Evolutionary conservation across 2,888 invertebrate genomes (phyloP).

Genomic region (Xylota sylvarum): DNA sequence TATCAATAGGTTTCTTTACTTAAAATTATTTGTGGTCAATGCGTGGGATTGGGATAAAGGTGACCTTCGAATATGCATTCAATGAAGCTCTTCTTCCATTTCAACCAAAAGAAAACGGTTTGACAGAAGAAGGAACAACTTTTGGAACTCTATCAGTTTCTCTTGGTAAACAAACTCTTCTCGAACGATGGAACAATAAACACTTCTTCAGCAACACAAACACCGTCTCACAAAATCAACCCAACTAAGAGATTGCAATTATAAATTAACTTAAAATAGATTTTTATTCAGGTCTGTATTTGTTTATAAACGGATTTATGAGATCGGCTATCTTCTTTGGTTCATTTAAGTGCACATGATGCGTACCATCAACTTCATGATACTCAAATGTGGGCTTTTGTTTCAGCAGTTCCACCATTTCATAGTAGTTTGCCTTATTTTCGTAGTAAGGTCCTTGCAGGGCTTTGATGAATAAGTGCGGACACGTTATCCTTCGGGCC

Average conservation of each 20-base stretch:
- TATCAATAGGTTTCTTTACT: too few species aligned
- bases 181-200: too few species aligned
- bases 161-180: too few species aligned
- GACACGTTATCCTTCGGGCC: constrained; percentile 87
- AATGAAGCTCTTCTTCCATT: too few species aligned
- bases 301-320: constrained; percentile 87
- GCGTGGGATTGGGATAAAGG: too few species aligned
- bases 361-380: constrained; percentile 88
- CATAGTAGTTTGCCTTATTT: constrained; percentile 86
- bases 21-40: too few species aligned
- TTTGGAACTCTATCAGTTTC: too few species aligned
- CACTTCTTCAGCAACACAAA: too few species aligned
- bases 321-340: constrained; percentile 87
- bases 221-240: too few species aligned
- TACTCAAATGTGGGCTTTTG: constrained; percentile 86
- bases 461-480: constrained; percentile 88
- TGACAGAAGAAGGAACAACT: too few species aligned
- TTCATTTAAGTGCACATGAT: constrained; percentile 91
- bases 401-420: constrained; percentile 86
- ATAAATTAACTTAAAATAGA: not conserved
- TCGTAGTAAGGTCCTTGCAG: constrained; percentile 86
- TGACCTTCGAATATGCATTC: too few species aligned
- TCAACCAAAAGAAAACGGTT: too few species aligned
- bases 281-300: constrained; percentile 71
- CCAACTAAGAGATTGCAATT: not conserved